Conservation (phyloP, 1,140 invertebrate genomes). For the Pentalonia nigronervosa region DNA sequence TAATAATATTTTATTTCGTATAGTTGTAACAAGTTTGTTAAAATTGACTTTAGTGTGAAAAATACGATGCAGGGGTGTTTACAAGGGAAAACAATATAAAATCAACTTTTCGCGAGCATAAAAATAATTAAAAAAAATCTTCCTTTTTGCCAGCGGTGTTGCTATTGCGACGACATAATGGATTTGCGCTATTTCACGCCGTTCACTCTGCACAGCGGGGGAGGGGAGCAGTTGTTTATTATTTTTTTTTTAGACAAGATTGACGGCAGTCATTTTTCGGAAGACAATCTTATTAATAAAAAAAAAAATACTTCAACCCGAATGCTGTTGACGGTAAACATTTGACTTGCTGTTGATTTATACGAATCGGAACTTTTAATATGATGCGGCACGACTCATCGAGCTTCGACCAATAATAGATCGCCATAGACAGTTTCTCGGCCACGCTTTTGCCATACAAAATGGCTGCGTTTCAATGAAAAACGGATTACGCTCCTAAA, state of each 20-base stretch:
- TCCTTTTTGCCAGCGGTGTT: neutral
- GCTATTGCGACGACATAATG: neutral
- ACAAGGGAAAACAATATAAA: neutral
- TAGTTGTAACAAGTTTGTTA: neutral
- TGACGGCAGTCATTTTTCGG: neutral
- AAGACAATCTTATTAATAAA: neutral
- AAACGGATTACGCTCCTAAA: neutral
- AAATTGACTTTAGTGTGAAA: neutral
- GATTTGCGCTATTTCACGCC: neutral
- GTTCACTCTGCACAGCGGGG: neutral
- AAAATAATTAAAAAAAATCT: neutral
- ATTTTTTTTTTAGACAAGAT: neutral
- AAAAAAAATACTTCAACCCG: neutral
- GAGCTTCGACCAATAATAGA: neutral
- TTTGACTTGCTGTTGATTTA: neutral
- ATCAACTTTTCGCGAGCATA: neutral
- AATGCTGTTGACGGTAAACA: neutral
- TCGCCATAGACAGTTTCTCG: neutral
- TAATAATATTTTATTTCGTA: neutral
- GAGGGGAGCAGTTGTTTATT: neutral
- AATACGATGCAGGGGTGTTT: neutral
- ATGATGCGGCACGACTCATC: neutral
- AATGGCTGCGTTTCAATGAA: neutral
- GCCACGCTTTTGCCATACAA: neutral
- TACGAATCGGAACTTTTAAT: neutral